Evolutionary conservation across 2,888 invertebrate species (phyloP), one percentile per base, ranked within the genome.

Genomic region (Eilema sororculum): DNA sequence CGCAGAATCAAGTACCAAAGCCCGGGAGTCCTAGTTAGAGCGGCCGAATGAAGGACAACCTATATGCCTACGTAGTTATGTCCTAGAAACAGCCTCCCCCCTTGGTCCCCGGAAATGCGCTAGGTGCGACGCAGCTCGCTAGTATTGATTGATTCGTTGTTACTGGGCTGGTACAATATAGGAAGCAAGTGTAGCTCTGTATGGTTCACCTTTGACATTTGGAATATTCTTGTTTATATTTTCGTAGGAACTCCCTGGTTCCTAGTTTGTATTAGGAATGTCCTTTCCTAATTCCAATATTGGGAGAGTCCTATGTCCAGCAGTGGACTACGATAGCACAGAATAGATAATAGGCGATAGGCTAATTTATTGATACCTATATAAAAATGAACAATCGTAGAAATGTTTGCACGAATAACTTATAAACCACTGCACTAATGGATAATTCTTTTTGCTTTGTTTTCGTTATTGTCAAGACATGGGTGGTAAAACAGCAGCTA

Each of bases 111-210:
- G 65, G 71, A 73, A 79, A 69, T 70, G 71, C 52, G 67, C 30
- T 72, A 67, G 75, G 68, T 41, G 58, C 71, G 41, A 56, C 68
- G 63, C 68, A 73, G 74, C 13, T 52, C n/a, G 0, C 59, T 68
- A 28, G 73, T 76, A 82, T 82, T 75, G 80, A 81, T 74, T 78
- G 64, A 68, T 68, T 56, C 33, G 37, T 30, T 70, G 46, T n/a
- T 67, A 57, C 56, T 52, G 16, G 52, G 41, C 10, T 57, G n/a
- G 58, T 22, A 37, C 24, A 25, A 41, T 70, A 20, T 63, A 69
- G 28, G 5, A 60, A 57, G 25, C 16, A 57, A 37, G n/a, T 65
- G 8, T 65, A 56, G n/a, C 25, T 24, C 25, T 56, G 52, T 52
- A 60, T 30, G 24, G 61, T 57, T 60, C 16, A 65, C 57, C 57